Percentiles rank a stretch among this genome's conserved stretches.
Conservation (phyloP, 30 jellyfish, hydroid and myxozoan species). For the Turritopsis dohrnii region DNA sequence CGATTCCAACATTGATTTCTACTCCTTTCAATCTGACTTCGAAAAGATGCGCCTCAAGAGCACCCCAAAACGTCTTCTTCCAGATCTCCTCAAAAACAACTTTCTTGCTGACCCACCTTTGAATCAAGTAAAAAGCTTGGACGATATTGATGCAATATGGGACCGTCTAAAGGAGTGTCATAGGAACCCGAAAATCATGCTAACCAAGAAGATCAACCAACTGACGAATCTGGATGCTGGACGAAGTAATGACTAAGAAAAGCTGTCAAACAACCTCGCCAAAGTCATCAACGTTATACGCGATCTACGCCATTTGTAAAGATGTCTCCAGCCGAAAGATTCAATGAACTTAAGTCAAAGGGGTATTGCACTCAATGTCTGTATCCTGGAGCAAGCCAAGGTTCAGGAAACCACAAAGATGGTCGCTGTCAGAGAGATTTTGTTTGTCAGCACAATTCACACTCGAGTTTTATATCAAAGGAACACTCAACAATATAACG, state of each 20-base stretch:
- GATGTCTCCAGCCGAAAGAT: too few species aligned
- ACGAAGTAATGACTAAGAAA: not conserved
- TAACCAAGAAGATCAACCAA: not conserved
- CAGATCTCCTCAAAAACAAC: too few species aligned
- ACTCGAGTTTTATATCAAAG: not conserved
- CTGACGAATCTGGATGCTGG: not conserved
- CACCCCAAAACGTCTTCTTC: too few species aligned
- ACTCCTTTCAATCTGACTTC: too few species aligned
- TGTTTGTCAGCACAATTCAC: not conserved
- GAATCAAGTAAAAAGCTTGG: slow-evolving; percentile 3
- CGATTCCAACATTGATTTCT: too few species aligned
- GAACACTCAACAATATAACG: too few species aligned
- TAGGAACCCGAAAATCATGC: not conserved
- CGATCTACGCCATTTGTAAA: not conserved
- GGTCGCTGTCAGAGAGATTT: not conserved
- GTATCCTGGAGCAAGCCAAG: not conserved
- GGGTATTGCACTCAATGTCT: not conserved
- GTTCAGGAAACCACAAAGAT: not conserved
- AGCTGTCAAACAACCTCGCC: not conserved
- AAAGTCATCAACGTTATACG: not conserved
- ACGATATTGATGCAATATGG: slow-evolving; percentile 26
- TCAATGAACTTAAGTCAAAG: slow-evolving; percentile 8
- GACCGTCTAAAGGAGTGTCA: not conserved
- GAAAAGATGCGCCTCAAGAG: too few species aligned
- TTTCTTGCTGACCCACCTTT: too few species aligned